phyloP scores from a whole-genome alignment of 2,888 invertebrate genomes.

The Yponomeuta cagnagella region DNA sequence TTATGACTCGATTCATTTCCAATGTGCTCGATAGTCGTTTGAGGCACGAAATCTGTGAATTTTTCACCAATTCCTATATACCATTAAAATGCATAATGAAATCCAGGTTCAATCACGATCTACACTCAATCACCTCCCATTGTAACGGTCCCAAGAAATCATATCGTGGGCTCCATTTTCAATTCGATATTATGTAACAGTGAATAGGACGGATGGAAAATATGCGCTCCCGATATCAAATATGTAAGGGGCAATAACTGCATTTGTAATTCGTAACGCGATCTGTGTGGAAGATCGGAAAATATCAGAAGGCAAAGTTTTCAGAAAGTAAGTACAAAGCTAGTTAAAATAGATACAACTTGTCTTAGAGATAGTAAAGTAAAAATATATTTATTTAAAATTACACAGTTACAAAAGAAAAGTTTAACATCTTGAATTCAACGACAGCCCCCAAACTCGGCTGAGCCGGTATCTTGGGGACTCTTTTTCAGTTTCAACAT shows the following conservation, averaged over 20 bases:
- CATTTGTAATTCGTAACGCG: conserved; percentile 35
- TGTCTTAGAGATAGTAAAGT: too few species aligned
- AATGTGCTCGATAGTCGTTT: too few species aligned
- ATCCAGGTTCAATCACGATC: not conserved
- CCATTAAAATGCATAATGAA: not conserved
- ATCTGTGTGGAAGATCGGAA: conserved; percentile 11
- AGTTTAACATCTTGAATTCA: too few species aligned
- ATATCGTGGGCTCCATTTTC: conserved; percentile 24
- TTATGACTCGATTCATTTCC: too few species aligned
- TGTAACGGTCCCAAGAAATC: not conserved
- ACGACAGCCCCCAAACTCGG: too few species aligned
- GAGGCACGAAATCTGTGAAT: too few species aligned
- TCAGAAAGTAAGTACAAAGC: too few species aligned
- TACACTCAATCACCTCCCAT: not conserved
- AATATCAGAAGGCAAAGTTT: not conserved
- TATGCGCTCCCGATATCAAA: conserved; percentile 27
- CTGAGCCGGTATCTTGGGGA: too few species aligned
- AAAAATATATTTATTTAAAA: too few species aligned
- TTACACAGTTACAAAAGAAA: too few species aligned
- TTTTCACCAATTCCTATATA: not conserved
- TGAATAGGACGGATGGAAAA: conserved; percentile 15
- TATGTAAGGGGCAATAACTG: conserved; percentile 32
- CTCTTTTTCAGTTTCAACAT: too few species aligned
- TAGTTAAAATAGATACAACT: too few species aligned
- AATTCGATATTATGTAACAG: conserved; percentile 22